Percentiles rank a stretch among this genome's conserved stretches.
These are phyloP conservation scores for Caenorhabditis sp. DNA, from an alignment of 2,888 invertebrate species.

Conservation along the genomic window DNA sequence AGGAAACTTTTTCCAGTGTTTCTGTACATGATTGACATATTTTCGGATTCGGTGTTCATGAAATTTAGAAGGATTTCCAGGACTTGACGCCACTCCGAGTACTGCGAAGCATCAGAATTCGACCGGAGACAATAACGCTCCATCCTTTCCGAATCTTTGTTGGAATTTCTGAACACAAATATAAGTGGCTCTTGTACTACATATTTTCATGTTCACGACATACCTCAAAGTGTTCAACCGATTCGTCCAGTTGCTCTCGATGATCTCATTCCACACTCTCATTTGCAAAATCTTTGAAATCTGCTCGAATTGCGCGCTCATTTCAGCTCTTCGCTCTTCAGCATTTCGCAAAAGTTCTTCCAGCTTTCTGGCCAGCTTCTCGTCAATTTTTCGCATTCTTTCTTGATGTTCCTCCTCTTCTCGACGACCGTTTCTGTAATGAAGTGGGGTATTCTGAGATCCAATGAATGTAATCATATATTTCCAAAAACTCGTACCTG, in stretches of 20 bases:
- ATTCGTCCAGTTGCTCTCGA: constrained; percentile 32
- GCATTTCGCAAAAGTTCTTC: neutral
- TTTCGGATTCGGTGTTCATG: constrained; percentile 18
- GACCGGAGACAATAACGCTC: neutral
- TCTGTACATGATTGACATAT: constrained; percentile 5
- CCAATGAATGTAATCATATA: too few species aligned
- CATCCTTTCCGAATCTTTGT: constrained; percentile 3
- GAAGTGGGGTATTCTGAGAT: too few species aligned
- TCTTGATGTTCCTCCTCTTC: neutral
- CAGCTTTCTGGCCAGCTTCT: neutral
- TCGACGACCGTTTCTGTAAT: neutral
- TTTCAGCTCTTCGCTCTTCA: neutral
- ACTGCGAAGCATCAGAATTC: neutral
- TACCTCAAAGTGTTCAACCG: constrained; percentile 16
- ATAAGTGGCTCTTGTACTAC: neutral
- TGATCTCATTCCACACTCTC: constrained; percentile 17
- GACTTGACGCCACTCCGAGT: constrained; percentile 1
- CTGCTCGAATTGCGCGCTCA: neutral
- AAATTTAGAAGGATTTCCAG: neutral
- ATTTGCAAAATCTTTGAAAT: neutral
- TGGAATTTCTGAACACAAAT: constrained; percentile 6
- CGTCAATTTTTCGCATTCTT: neutral
- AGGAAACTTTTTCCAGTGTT: constrained; percentile 25
- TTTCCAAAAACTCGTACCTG: too few species aligned
- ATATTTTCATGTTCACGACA: neutral